Evolutionary conservation across 1,140 invertebrate genomes (phyloP).

Genomic region (Ips nitidus): DNA sequence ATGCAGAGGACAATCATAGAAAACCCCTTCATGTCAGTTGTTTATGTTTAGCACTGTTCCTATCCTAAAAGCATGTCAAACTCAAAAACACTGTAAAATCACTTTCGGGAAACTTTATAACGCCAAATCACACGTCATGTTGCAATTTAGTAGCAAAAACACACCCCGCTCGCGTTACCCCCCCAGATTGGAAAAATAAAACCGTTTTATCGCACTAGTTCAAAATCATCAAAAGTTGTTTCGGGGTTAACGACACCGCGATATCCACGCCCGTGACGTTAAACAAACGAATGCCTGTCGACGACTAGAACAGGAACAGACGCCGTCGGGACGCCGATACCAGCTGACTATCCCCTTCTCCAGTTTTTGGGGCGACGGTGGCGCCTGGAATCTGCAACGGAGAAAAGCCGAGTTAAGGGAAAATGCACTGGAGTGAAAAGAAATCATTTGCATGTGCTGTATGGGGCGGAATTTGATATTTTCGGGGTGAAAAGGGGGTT

Average conservation of each 20-base stretch:
- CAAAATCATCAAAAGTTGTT: conserved; percentile 1
- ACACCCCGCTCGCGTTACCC: conserved; percentile 3
- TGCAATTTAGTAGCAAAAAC: not conserved
- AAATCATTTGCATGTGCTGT: conserved; percentile 35
- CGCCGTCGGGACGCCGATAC: conserved; percentile 51
- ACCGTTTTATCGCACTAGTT: not conserved
- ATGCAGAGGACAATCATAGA: conserved; percentile 41
- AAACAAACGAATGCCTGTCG: conserved; percentile 46
- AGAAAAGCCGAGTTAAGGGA: conserved; percentile 42
- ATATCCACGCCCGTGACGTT: conserved; percentile 13
- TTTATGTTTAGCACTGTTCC: conserved; percentile 21
- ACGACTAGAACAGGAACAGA: conserved; percentile 47
- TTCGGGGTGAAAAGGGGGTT: conserved; percentile 24
- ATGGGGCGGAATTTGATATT: conserved; percentile 27
- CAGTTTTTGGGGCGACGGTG: conserved; percentile 38
- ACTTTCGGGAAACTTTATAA: conserved; percentile 1
- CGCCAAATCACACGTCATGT: conserved; percentile 16
- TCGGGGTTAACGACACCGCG: conserved; percentile 19
- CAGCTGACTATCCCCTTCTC: conserved; percentile 50
- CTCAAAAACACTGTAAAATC: conserved; percentile 20
- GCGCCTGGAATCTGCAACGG: conserved; percentile 53
- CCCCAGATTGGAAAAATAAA: not conserved
- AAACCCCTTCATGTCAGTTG: conserved; percentile 39
- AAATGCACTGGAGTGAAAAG: conserved; percentile 34
- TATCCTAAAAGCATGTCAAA: conserved; percentile 44